Evolutionary conservation across 2,888 invertebrate genomes (phyloP).

Genomic region (Clitarchus hookeri): DNA sequence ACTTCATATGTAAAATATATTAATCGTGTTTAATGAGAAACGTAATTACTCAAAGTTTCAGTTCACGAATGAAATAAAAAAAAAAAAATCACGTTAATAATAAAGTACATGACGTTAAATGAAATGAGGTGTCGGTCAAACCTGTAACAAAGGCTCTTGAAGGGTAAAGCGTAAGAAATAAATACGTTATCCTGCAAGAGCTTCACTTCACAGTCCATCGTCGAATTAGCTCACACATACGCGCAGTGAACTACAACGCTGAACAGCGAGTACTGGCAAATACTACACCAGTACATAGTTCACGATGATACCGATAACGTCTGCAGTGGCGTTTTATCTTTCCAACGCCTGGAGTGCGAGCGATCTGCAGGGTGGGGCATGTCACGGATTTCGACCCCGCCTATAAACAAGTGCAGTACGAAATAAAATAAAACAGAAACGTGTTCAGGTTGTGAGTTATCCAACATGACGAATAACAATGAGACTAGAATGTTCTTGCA

Average conservation of each 20-base stretch:
- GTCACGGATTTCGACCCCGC: neutral
- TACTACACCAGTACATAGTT: neutral
- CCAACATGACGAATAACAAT: no score
- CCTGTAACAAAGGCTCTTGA: neutral
- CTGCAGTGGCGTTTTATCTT: neutral
- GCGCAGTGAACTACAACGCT: neutral
- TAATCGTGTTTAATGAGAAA: no score
- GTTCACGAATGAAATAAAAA: no score
- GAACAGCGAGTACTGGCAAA: neutral
- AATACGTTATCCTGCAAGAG: neutral
- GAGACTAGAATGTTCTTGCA: no score
- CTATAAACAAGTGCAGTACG: neutral
- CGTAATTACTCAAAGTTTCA: no score
- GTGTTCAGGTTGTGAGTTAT: no score
- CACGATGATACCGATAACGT: constrained; percentile 2
- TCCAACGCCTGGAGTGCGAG: neutral
- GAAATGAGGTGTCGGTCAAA: neutral
- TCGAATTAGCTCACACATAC: neutral
- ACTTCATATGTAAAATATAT: no score
- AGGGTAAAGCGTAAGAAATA: neutral
- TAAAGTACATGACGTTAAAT: no score
- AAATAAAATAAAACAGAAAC: neutral
- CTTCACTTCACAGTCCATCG: constrained; percentile 14
- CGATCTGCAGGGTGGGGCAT: neutral
- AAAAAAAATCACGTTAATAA: no score